phyloP scores from a whole-genome alignment of 1,140 invertebrate genomes.

The Aphaenogaster floridana region DNA sequence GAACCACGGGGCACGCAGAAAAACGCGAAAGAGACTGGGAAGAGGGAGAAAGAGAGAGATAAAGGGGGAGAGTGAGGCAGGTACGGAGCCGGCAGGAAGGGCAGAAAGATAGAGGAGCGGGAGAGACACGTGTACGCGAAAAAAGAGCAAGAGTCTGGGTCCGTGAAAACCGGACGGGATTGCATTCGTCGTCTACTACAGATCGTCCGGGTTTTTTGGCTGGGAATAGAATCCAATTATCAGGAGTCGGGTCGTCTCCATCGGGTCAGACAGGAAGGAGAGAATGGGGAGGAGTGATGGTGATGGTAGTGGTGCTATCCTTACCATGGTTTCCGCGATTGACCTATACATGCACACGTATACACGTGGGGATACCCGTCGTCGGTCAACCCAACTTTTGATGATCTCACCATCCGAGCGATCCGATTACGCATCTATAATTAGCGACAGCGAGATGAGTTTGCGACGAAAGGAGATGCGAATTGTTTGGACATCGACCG shows the following conservation, averaged over 20 bases:
- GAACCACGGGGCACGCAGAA: conserved; percentile 70
- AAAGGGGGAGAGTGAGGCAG: neutral
- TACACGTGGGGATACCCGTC: neutral
- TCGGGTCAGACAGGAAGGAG: neutral
- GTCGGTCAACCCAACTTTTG: conserved; percentile 18
- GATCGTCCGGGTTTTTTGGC: conserved; percentile 57
- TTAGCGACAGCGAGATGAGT: conserved; percentile 18
- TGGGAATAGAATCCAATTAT: conserved; percentile 70
- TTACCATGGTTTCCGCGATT: conserved; percentile 22
- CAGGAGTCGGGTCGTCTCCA: conserved; percentile 60
- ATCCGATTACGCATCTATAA: conserved; percentile 23
- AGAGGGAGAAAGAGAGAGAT: neutral
- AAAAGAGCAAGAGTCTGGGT: conserved; percentile 64
- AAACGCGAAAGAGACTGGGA: conserved; percentile 65
- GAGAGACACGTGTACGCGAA: conserved; percentile 46
- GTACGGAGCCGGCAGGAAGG: conserved; percentile 32
- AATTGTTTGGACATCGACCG: conserved; percentile 10
- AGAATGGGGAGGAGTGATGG: neutral
- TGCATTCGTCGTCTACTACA: conserved; percentile 73
- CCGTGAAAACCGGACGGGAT: conserved; percentile 79
- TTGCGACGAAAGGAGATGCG: neutral
- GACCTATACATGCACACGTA: no score
- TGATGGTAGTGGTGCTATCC: conserved; percentile 7
- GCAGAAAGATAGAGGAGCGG: conserved; percentile 10
- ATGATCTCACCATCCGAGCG: neutral